Base-by-base conservation (phyloP, 2,888 invertebrate species). In the Leucoma salicis region DNA sequence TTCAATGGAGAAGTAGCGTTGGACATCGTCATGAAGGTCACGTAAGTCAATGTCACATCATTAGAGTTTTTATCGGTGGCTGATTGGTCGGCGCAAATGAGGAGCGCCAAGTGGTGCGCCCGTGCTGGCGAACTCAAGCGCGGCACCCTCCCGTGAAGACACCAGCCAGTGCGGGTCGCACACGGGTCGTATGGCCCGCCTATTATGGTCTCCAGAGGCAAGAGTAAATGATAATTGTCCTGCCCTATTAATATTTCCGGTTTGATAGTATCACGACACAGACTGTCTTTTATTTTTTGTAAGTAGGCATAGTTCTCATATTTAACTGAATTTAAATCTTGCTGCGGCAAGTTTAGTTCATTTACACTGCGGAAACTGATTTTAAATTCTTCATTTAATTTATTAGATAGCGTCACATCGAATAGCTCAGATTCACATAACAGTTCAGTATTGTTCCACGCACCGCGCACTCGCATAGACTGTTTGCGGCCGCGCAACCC, bases 401-500 rank as follows among this genome's bases (percentile, higher is more conserved):
- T 33, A 16, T n/a, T 18, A 18, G 16, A 18, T 33, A 33, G n/a
- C 4, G 7, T 25, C 10, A 25, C 4, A n/a, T 33, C 3, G 3
- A 33, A 18, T 10, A 33, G 16, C 12, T 33, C 18, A 18, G n/a
- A 3, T n/a, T 33, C 18, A 11, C 32, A 33, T 4, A 12, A 16
- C 4, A 33, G 14, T 10, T 35, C 33, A 13, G 13, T 29, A 13
- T 21, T 24, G 18, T 43, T 16, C 37, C 37, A 45, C 1, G 40
- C 40, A 3, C 45, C 37, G 18, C 40, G 28, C 13, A 45, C 31
- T 14, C 45, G 40, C 37, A 45, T n/a, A 3, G 29, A 21, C 18
- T 45, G 35, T 16, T 18, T 14, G 14, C 14, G 10, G 2, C 29
- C 29, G 13, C 29, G 3, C 7, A 29, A 12, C 2, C 29, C 45